A percentile compares a stretch with the other conserved stretches of the same genome.
Evolutionary conservation across 2,113 vertebrate species (phyloP).

Genomic region (Halcyon malimbica): DNA sequence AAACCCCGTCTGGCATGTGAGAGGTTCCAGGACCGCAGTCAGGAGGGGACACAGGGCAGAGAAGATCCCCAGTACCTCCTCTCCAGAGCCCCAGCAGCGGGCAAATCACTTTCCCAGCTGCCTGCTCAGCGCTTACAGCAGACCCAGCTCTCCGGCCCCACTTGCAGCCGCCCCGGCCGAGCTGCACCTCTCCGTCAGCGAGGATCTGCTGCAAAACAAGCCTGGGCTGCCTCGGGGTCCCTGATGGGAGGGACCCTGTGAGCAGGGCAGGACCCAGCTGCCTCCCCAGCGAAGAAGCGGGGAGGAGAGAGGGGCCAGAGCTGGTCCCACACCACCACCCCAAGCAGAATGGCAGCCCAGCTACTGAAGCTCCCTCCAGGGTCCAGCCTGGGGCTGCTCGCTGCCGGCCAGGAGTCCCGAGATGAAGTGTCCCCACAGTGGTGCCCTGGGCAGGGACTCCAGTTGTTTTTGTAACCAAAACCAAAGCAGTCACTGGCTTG

Average conservation of each 20-base stretch:
- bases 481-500: not conserved
- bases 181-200: not conserved
- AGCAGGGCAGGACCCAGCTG: not conserved
- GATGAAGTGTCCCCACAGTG: not conserved
- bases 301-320: not conserved
- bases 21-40: not conserved
- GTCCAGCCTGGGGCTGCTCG: not conserved
- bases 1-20: fast-evolving
- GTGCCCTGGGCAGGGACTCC: not conserved
- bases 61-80: not conserved
- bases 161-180: not conserved
- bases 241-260: not conserved
- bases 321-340: not conserved
- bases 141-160: not conserved
- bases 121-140: not conserved
- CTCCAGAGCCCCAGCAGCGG: not conserved
- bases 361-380: not conserved
- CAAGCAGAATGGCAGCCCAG: fast-evolving
- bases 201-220: not conserved
- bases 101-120: not conserved
- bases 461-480: not conserved
- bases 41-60: not conserved
- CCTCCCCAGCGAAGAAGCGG: not conserved
- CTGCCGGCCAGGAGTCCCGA: not conserved
- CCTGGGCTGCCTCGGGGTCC: not conserved